Evolutionary conservation across 2,888 invertebrate species (phyloP).

Genomic region (Zaprionus lineosus): DNA sequence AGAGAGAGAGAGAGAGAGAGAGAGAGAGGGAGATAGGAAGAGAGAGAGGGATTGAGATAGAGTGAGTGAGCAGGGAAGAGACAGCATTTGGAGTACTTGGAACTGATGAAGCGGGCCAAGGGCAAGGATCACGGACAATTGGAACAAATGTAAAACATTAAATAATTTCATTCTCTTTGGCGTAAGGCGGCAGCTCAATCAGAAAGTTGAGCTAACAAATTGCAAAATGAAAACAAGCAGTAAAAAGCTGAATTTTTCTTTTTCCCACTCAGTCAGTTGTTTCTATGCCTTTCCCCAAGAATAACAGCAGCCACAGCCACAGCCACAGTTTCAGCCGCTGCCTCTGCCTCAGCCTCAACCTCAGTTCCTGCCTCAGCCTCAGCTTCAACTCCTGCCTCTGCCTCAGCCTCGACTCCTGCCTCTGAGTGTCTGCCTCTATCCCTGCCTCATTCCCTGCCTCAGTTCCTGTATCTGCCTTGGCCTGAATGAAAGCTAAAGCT

Average conservation of each 20-base stretch:
- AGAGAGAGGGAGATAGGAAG: not conserved
- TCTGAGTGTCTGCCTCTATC: too few species aligned
- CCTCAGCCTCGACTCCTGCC: too few species aligned
- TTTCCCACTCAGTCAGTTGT: constrained; percentile 14
- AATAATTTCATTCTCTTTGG: constrained; percentile 61
- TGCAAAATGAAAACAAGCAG: constrained; percentile 64
- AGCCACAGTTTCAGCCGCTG: too few species aligned
- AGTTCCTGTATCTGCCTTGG: too few species aligned
- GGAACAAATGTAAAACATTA: constrained; percentile 63
- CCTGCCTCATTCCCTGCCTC: too few species aligned
- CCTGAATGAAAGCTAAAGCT: constrained; percentile 30
- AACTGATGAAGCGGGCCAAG: not conserved
- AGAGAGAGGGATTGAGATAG: not conserved
- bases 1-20: not conserved
- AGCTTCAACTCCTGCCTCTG: too few species aligned
- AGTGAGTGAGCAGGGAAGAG: too few species aligned
- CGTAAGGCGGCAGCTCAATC: constrained; percentile 66
- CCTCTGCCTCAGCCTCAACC: too few species aligned
- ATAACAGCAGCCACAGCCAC: constrained; percentile 14
- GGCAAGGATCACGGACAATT: not conserved
- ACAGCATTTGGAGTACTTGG: too few species aligned
- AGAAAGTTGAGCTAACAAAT: constrained; percentile 76
- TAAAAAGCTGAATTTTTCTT: constrained; percentile 52
- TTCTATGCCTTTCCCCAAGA: constrained; percentile 13
- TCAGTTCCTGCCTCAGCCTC: too few species aligned